phyloP scores from a whole-genome alignment of 2,113 vertebrate genomes.

The Microtus richardsoni region DNA sequence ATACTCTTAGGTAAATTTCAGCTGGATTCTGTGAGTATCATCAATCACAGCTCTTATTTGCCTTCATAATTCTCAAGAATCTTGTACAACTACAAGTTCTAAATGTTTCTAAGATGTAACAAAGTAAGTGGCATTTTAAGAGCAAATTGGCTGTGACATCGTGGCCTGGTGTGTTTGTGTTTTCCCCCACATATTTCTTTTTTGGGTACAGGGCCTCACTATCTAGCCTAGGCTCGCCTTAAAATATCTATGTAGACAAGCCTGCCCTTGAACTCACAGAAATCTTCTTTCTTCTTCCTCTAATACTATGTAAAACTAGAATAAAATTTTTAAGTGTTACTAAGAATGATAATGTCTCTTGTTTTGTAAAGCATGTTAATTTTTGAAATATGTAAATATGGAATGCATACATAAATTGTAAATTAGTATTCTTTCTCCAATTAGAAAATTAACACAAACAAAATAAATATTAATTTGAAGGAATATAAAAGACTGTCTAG shows the following conservation, averaged over 20 bases:
- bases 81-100: neutral
- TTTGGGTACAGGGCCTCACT: no score
- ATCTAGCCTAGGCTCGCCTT: neutral
- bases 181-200: neutral
- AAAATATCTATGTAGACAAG: neutral
- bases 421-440: neutral
- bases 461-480: constrained; percentile 1
- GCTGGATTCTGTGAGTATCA: neutral
- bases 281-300: neutral
- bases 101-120: neutral
- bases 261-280: neutral
- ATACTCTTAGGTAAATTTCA: neutral
- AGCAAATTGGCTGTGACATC: neutral
- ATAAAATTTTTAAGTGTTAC: neutral
- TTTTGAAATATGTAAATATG: neutral
- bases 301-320: neutral
- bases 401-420: neutral
- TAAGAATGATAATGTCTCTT: neutral
- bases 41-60: neutral
- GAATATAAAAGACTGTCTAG: constrained; percentile 23
- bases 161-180: neutral
- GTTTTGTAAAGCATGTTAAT: neutral
- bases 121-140: neutral
- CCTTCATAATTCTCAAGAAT: neutral
- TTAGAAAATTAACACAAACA: neutral